Conservation (phyloP, 2,113 vertebrate species). For the Misgurnus anguillicaudatus region DNA sequence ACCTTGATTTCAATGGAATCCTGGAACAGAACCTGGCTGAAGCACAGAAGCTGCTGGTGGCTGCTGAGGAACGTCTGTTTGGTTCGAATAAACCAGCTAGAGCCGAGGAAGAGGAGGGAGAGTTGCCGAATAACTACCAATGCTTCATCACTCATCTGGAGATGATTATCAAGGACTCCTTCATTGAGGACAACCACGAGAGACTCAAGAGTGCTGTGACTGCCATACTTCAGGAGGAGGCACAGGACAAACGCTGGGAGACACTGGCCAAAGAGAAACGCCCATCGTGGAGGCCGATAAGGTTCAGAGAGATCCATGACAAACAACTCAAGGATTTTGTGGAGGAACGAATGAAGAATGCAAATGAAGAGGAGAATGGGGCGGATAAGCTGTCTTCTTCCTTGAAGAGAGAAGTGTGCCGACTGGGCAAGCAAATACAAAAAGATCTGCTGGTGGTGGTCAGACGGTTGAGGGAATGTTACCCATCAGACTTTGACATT, state of each 20-base stretch:
- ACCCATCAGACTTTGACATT: constrained; percentile 78
- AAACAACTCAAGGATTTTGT: constrained; percentile 67
- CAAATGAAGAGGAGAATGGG: constrained; percentile 36
- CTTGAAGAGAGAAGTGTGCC: constrained; percentile 73
- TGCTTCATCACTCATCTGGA: constrained; percentile 72
- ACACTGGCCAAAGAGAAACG: constrained; percentile 42
- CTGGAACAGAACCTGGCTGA: constrained; percentile 54
- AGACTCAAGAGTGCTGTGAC: constrained; percentile 76
- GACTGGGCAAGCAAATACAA: constrained; percentile 78
- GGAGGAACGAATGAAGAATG: constrained; percentile 68
- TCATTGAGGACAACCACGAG: constrained; percentile 64
- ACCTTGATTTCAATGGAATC: neutral
- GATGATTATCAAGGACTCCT: constrained; percentile 68
- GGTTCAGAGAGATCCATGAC: constrained; percentile 77
- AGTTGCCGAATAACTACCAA: constrained; percentile 68
- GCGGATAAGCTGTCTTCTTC: constrained; percentile 59
- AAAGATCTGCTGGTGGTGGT: constrained; percentile 80
- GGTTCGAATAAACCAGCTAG: constrained; percentile 56
- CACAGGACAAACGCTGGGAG: constrained; percentile 72
- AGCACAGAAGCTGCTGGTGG: constrained; percentile 69
- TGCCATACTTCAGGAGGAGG: constrained; percentile 79
- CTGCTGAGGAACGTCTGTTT: constrained; percentile 72
- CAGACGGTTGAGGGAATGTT: constrained; percentile 72
- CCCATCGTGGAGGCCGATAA: constrained; percentile 70
- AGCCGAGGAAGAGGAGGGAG: constrained; percentile 66